Base-by-base conservation (phyloP, 1,140 invertebrate species). In the Scaptomyza pallida region DNA sequence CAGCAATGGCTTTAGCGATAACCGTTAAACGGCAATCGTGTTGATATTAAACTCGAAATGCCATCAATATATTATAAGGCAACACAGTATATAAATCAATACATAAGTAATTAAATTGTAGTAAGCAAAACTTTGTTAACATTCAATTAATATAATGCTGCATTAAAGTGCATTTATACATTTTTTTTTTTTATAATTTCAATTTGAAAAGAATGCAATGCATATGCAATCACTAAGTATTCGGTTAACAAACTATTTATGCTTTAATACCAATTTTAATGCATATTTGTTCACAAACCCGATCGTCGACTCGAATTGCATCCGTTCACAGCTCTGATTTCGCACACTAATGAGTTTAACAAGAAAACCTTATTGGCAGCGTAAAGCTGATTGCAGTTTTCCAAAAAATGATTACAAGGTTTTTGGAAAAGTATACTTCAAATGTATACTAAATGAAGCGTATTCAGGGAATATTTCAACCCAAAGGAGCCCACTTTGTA, bases 21-120 rank as follows among this genome's bases (percentile, higher is more conserved):
- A 40, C 56, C 47, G 15, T 47, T 56, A n/a, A 35, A 37, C 8
- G 23, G 13, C 19, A 16, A 44, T 9, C 16, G 15, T 43, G 13
- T 17, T 15, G 41, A 13, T n/a, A 48, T n/a, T n/a, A 23, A 10
- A 23, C 3, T 47, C 10, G 17, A 5, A 47, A 47, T 12, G 12
- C 15, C 15, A 43, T 17, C 9, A 43, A 16, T 9, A 16, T 17
- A 16, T 43, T 43, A 15, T 41, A 6, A 30, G 26, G n/a, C n/a
- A n/a, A n/a, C 33, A n/a, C 26, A 30, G 26, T 30, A 37, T 5
- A n/a, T n/a, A n/a, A 37, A n/a, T 37, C 23, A 26, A 26, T 26
- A 37, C n/a, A n/a, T n/a, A n/a, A 37, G 33, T 37, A n/a, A 37
- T n/a, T 37, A 37, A n/a, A n/a, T 37, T 37, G 33, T n/a, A 37